A percentile compares a stretch with the other conserved stretches of the same genome.
phyloP scores from a whole-genome alignment of 1,140 invertebrate genomes.

The Helicoverpa armigera region DNA sequence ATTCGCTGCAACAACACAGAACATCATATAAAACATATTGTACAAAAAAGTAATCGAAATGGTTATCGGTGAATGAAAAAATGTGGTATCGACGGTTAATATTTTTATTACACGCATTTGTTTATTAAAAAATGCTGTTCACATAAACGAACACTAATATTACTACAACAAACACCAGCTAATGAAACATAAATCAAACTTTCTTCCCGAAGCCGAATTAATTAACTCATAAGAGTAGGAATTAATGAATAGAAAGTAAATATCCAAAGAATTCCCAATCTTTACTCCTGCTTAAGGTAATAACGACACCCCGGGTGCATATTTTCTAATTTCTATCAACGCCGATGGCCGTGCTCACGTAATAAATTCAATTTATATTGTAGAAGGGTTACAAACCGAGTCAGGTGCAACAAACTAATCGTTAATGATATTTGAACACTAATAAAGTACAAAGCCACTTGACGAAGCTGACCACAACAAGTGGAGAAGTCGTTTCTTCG shows the following conservation, averaged over 20 bases:
- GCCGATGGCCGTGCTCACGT: constrained; percentile 63
- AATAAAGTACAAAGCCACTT: constrained; percentile 77
- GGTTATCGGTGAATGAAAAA: neutral
- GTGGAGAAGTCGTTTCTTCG: no score
- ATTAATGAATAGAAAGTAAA: constrained; percentile 69
- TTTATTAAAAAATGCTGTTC: constrained; percentile 22
- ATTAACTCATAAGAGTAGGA: constrained; percentile 63
- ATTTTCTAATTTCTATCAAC: constrained; percentile 60
- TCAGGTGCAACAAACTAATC: constrained; percentile 74
- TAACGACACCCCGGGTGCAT: constrained; percentile 60
- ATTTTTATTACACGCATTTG: constrained; percentile 26
- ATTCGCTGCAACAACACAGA: constrained; percentile 80
- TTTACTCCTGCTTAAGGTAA: constrained; percentile 56
- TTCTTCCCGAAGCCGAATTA: constrained; percentile 59
- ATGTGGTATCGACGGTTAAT: constrained; percentile 14
- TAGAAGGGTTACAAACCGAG: constrained; percentile 52
- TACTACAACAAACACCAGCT: constrained; percentile 28
- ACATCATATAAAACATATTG: neutral
- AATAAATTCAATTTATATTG: constrained; percentile 79
- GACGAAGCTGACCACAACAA: no score
- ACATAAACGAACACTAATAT: constrained; percentile 39
- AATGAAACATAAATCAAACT: constrained; percentile 53
- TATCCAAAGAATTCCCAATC: constrained; percentile 66
- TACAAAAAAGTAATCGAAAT: constrained; percentile 12
- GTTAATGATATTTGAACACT: constrained; percentile 82